Evolutionary conservation across 1,140 invertebrate species (phyloP).

Genomic region (Eulimnadia texana): DNA sequence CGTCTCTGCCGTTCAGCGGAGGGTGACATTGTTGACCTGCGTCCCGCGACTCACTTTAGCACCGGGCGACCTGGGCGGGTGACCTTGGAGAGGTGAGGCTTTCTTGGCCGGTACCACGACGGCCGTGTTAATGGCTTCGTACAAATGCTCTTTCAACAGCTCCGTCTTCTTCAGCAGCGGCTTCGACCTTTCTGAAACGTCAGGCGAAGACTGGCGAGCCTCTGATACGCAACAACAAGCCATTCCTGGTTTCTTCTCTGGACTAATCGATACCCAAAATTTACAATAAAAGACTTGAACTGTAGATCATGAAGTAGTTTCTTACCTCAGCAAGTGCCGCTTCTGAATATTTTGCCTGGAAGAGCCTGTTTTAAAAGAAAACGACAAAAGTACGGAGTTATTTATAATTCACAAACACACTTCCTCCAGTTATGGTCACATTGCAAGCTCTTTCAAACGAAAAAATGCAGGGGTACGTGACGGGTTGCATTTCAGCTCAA

Average conservation of each 20-base stretch:
- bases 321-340: too few relatives aligned
- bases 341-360: too few relatives aligned
- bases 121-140: not conserved
- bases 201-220: not conserved
- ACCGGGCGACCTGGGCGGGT: slow-evolving; percentile 13
- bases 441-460: too few relatives aligned
- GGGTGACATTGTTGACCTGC: not conserved
- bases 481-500: too few relatives aligned
- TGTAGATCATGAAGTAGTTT: too few relatives aligned
- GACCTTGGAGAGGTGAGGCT: not conserved
- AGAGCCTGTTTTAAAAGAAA: too few relatives aligned
- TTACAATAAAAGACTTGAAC: too few relatives aligned
- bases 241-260: not conserved
- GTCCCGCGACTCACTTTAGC: slow-evolving; percentile 15
- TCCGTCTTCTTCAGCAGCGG: not conserved
- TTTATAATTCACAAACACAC: too few relatives aligned
- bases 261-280: too few relatives aligned
- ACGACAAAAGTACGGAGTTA: too few relatives aligned
- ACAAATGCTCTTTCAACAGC: slow-evolving; percentile 6
- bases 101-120: not conserved
- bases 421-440: too few relatives aligned
- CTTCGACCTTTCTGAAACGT: not conserved
- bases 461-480: too few relatives aligned
- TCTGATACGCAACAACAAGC: not conserved
- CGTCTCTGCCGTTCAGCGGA: not conserved